Evolutionary conservation across 2,888 invertebrate species (phyloP).

Genomic region (Drosophila pegasa): DNA sequence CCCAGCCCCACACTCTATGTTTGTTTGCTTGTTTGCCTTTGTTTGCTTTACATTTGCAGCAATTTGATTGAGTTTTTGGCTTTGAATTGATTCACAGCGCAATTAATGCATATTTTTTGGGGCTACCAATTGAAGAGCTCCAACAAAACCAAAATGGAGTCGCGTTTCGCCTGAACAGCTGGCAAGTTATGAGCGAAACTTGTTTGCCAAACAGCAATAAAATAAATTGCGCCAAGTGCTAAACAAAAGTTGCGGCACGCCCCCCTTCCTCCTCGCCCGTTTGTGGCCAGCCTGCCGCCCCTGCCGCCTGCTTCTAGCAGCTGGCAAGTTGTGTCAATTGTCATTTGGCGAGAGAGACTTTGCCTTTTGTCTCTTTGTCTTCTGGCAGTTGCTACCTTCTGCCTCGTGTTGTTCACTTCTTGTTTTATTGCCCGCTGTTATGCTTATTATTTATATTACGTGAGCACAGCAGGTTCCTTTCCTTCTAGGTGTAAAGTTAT

Average conservation of each 20-base stretch:
- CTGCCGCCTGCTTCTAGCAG: background rate
- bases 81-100: slow-evolving; percentile 62
- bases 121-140: background rate
- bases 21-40: slow-evolving; percentile 23
- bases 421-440: slow-evolving; percentile 60
- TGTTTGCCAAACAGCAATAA: slow-evolving; percentile 80
- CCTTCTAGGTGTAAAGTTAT: slow-evolving; percentile 60
- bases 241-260: slow-evolving; percentile 49
- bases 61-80: slow-evolving; percentile 78
- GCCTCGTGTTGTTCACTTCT: slow-evolving; percentile 60
- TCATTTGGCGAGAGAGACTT: slow-evolving; percentile 57
- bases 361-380: slow-evolving; percentile 13
- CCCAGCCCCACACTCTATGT: background rate
- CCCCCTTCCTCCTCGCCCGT: background rate
- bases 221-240: slow-evolving; percentile 77
- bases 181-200: slow-evolving; percentile 70
- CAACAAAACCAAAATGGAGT: slow-evolving; percentile 69
- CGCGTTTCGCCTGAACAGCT: slow-evolving; percentile 68
- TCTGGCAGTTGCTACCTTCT: background rate
- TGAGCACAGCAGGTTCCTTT: slow-evolving; percentile 37
- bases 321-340: slow-evolving; percentile 72
- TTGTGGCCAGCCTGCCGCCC: too few relatives aligned
- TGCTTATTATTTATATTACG: slow-evolving; percentile 75
- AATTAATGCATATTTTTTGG: slow-evolving; percentile 40
- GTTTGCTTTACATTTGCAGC: slow-evolving; percentile 40